These are phyloP conservation scores for Drosophila punjabiensis DNA, from an alignment of 1,140 invertebrate species.

Conservation along the genomic window DNA sequence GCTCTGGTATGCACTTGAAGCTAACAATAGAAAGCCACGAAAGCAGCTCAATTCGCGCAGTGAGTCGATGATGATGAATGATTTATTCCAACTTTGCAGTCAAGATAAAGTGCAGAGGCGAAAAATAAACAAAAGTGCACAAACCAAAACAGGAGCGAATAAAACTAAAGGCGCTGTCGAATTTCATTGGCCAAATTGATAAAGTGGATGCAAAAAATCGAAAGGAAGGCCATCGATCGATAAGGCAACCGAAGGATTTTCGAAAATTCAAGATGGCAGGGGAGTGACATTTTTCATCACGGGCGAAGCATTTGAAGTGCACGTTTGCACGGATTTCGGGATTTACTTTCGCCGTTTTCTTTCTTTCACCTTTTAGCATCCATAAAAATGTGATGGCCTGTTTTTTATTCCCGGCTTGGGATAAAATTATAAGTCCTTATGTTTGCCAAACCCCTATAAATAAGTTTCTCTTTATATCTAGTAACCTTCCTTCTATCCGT, in stretches of 20 bases:
- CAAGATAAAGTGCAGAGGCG: conserved; percentile 1
- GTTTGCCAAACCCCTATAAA: not conserved
- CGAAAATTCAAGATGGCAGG: conserved; percentile 2
- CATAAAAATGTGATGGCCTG: conserved; percentile 33
- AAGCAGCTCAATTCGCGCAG: conserved; percentile 11
- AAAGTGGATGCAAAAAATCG: conserved; percentile 51
- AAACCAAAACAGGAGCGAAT: conserved; percentile 20
- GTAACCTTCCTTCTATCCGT: not conserved
- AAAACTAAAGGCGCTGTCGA: conserved; percentile 52
- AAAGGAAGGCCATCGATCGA: conserved; percentile 51
- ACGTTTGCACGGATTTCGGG: conserved; percentile 41
- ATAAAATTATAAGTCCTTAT: not conserved
- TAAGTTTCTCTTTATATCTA: not conserved
- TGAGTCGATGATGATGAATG: conserved; percentile 49
- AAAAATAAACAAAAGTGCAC: conserved; percentile 10
- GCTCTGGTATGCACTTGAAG: conserved; percentile 7
- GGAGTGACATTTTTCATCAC: conserved; percentile 10
- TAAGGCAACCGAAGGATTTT: conserved; percentile 23
- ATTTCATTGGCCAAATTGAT: conserved; percentile 64
- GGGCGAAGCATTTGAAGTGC: conserved; percentile 35
- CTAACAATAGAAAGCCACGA: conserved; percentile 36
- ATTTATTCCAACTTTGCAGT: conserved; percentile 27
- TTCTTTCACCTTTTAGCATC: conserved; percentile 21
- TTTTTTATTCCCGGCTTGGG: not conserved
- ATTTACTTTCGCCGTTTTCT: conserved; percentile 31